Evolutionary conservation across 2,113 vertebrate species (phyloP), one percentile per base, ranked within the genome.

Genomic region (Trogon melanurus): DNA sequence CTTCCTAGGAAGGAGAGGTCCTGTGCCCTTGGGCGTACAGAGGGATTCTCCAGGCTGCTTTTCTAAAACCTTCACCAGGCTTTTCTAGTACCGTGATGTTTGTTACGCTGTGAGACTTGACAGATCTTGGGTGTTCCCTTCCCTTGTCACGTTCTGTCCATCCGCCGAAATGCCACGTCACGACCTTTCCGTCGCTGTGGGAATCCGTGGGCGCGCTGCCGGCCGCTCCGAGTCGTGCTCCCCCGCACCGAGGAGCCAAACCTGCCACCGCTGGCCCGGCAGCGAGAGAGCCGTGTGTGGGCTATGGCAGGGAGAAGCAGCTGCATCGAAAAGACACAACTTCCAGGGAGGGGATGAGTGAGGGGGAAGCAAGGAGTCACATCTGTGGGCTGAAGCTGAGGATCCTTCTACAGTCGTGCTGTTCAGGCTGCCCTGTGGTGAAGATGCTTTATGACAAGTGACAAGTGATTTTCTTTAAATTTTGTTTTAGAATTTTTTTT

Each of bases 121-220:
- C 5, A 53, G 16, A 53, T 32, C 25, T 53, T 15, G 12, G 47
- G 19, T 62, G 6, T 62, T 50, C 45, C 36, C 27, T 57, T 41
- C 45, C 30, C 38, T 66, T 64, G 25, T 16, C 3, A 3, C 3
- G 5, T 45, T 29, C 26, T 66, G n/a, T 44, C 54, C 18, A 6
- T 26, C 29, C 50, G 34, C 18, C 29, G n/a, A 27, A 41, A 13
- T 20, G 14, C 34, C 4, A 0, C 3, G 1, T 5, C n/a, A 3
- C 1, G 2, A 14, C 23, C 14, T 34, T 32, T 48, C 11, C 2
- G 0, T 18, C 10, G 32, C 79, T n/a, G 32, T 5, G 30, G 23
- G 32, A 29, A 12, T 38, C 18, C 41, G 57, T 36, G 44, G 5
- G 5, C 10, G 5, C 2, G 0, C 45, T 16, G 38, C n/a, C 19